Percentiles rank a stretch among this genome's conserved stretches.
phyloP scores from a whole-genome alignment of 1,140 invertebrate species.

The fruit fly (Drosophila melanogaster) region DNA sequence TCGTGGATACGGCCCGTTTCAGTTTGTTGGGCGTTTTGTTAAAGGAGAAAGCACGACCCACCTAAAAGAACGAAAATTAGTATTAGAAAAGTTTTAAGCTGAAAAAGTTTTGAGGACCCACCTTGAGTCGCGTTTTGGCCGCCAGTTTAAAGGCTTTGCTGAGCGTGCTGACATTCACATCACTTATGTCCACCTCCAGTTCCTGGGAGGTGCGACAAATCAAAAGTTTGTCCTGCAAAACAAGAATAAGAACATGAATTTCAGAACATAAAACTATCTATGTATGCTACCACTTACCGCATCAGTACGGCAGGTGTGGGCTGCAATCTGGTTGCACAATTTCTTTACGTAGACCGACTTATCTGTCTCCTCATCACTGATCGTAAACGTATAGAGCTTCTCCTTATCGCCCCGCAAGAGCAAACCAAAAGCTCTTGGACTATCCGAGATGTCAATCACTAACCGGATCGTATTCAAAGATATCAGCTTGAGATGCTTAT shows the following conservation, averaged over 20 bases:
- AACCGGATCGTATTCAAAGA: conserved; percentile 94
- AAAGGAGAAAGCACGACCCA: conserved; percentile 96
- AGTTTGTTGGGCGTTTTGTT: conserved; percentile 97
- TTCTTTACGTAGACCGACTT: conserved; percentile 92
- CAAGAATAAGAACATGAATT: conserved; percentile 7
- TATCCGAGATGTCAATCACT: conserved; percentile 94
- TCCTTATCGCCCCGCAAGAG: conserved; percentile 94
- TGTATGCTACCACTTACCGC: conserved; percentile 87
- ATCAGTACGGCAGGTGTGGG: conserved; percentile 93
- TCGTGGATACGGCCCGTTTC: conserved; percentile 96
- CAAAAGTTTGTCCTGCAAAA: conserved; percentile 84
- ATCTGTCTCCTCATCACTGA: conserved; percentile 91
- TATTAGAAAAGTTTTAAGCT: background rate
- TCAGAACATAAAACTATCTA: background rate
- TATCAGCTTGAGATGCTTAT: conserved; percentile 96
- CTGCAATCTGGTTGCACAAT: conserved; percentile 95
- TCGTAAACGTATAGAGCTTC: conserved; percentile 93
- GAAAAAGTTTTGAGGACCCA: conserved; percentile 17
- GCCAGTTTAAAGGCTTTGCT: conserved; percentile 95
- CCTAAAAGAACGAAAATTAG: conserved; percentile 69
- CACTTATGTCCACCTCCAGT: conserved; percentile 93
- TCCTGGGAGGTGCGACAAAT: conserved; percentile 89
- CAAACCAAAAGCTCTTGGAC: conserved; percentile 94
- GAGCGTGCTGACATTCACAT: conserved; percentile 92
- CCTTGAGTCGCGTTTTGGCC: conserved; percentile 93